Conservation (phyloP, 1,140 invertebrate genomes). For the Dolichoris vasculosae region DNA sequence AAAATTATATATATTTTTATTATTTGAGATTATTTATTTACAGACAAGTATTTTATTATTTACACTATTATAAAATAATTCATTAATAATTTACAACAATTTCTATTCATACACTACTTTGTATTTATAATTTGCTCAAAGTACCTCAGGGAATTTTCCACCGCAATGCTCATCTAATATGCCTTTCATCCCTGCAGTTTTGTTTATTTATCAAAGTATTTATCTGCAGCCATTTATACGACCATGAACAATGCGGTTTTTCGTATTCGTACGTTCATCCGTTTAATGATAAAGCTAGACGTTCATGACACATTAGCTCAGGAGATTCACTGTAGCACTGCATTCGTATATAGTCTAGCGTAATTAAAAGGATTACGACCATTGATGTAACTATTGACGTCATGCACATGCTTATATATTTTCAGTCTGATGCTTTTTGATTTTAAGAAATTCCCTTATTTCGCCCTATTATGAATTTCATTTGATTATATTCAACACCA, state of each 20-base stretch:
- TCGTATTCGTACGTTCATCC: too few relatives aligned
- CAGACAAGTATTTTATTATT: too few relatives aligned
- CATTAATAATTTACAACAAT: too few relatives aligned
- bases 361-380: slow-evolving; percentile 26
- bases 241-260: background rate
- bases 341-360: slow-evolving; percentile 5
- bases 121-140: too few relatives aligned
- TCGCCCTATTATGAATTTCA: background rate
- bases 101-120: too few relatives aligned
- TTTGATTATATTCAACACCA: background rate
- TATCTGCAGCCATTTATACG: background rate
- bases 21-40: too few relatives aligned
- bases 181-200: too few relatives aligned
- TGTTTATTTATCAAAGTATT: background rate
- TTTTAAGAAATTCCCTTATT: background rate
- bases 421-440: background rate
- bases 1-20: too few relatives aligned
- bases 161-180: too few relatives aligned
- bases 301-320: background rate
- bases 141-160: too few relatives aligned
- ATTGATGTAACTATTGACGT: background rate
- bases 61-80: too few relatives aligned
- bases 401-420: background rate
- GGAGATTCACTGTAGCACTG: background rate
- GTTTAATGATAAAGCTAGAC: background rate